Conservation (phyloP, 2,797 vertebrate genomes). For the Glossophaga mutica region DNA sequence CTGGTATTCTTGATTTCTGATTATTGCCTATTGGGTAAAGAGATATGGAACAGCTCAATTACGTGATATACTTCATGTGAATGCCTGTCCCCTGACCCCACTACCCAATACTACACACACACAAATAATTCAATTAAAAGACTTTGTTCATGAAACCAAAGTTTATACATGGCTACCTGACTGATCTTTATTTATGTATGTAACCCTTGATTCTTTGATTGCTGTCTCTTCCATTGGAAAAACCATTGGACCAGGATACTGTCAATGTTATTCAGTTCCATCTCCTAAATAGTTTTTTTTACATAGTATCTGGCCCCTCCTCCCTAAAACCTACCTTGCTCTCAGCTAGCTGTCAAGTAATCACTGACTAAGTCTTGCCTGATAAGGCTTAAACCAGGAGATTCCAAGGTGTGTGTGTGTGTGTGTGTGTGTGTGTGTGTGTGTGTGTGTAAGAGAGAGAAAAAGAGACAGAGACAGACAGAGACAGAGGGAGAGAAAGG, state of each 20-base stretch:
- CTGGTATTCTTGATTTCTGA: conserved; percentile 13
- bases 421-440: background rate
- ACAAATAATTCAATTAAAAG: conserved; percentile 9
- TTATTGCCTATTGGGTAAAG: conserved; percentile 34
- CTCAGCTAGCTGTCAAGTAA: conserved; percentile 25
- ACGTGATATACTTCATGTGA: background rate
- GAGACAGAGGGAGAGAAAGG: background rate
- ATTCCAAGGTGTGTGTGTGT: background rate
- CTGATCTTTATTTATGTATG: conserved; percentile 3
- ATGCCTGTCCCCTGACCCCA: background rate
- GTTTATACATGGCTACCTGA: background rate
- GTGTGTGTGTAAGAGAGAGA: background rate
- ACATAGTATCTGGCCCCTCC: background rate
- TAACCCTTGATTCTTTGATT: conserved; percentile 7
- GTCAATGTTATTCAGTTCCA: background rate
- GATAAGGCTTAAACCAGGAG: conserved; percentile 8
- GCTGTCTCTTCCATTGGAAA: background rate
- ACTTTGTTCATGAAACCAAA: conserved; percentile 11
- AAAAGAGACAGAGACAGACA: background rate
- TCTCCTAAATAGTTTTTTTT: background rate
- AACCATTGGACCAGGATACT: background rate
- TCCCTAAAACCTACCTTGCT: background rate
- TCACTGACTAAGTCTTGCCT: background rate
- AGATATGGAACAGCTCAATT: background rate
- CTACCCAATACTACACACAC: background rate